Base-by-base conservation (phyloP, 2,888 invertebrate genomes). In the Phymatocera aterrima region DNA sequence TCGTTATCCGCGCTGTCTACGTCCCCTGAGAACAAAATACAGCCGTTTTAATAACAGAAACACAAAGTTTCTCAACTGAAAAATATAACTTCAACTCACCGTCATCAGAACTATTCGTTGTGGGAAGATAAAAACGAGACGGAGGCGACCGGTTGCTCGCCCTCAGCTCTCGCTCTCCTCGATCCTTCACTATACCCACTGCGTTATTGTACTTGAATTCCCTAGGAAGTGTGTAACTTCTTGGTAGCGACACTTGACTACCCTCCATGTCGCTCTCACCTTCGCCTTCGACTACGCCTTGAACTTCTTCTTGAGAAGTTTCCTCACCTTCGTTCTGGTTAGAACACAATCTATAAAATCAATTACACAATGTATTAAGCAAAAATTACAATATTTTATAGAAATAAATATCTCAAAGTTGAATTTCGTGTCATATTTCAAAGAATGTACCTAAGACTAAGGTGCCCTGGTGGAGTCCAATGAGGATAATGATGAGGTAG, bases 51-150 rank as follows among this genome's bases (percentile, higher is more conserved):
- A 54, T 54, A 40, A 46, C 64, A 61, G 40, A 40, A 8, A 37
- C 5, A 61, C 21, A 43, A 43, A n/a, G n/a, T n/a, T n/a, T n/a
- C n/a, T n/a, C n/a, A n/a, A 8, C 6, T 37, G 34, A 74, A 48
- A 21, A 40, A 21, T 77, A 51, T n/a, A 68, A 78, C 6, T 57
- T 54, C n/a, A 46, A 86, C 88, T 91, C 88, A 95, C 96, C 97
- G 87, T 96, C 96, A 84, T 96, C 96, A 84, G 96, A 96, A 85
- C 96, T 97, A 87, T 97, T 97, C 48, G 96, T 96, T 83, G 96
- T 96, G 10, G 95, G 94, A 28, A 95, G 93, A 85, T 95, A 95
- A 81, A 95, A 94, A 2, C 89, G 87, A 8, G 89, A 88, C 3
- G 88, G 83, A 31, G 86, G 84, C 48, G 85, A 75, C 88, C 95